Evolutionary conservation across 2,888 invertebrate genomes (phyloP), one percentile per base, ranked within the genome.

Genomic region (Dryobotodes eremita): DNA sequence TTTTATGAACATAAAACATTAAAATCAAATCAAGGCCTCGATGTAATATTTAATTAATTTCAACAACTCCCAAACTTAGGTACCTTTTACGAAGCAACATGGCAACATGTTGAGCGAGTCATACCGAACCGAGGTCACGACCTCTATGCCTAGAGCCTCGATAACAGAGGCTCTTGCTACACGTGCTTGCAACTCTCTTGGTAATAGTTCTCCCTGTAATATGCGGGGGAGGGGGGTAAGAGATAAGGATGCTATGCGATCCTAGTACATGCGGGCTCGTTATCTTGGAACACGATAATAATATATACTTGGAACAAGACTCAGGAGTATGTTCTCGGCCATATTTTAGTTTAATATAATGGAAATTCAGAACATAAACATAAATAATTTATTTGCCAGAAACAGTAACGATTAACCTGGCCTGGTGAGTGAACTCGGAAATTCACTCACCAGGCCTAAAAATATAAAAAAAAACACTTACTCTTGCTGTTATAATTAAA

Each of bases 171-270:
- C 31, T 36, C 31, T 36, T 8, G 36, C 26, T 59, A 31, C 36
- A 72, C 26, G 20, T n/a, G 20, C 46, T 70, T 59, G 71, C 69
- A 69, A 20, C 42, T 31, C 31, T 36, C 20, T 70, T 83, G 50
- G 71, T 62, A 59, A 78, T 59, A 82, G 55, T 64, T 59, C 26
- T 65, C 50, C 20, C 7, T 26, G n/a, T 66, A 65, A 79, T 55
- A 48, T 26, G 31, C 10, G 62, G 13, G n/a, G 36, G 50, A 15
- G n/a, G n/a, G 36, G 48, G 20, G 42, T 42, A 42, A 15, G n/a
- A 71, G 76, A 83, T 83, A 83, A 83, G 70, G 62, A 62, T 55
- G n/a, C 48, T 53, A 23, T 68, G 65, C 36, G 70, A 71, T 80
- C 57, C 62, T 57, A 62, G 70, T 83, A 79, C 75, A 72, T 72